Evolutionary conservation across 2,888 invertebrate species (phyloP), one percentile per base, ranked within the genome.

Genomic region (Disparrhopalites patrizii): DNA sequence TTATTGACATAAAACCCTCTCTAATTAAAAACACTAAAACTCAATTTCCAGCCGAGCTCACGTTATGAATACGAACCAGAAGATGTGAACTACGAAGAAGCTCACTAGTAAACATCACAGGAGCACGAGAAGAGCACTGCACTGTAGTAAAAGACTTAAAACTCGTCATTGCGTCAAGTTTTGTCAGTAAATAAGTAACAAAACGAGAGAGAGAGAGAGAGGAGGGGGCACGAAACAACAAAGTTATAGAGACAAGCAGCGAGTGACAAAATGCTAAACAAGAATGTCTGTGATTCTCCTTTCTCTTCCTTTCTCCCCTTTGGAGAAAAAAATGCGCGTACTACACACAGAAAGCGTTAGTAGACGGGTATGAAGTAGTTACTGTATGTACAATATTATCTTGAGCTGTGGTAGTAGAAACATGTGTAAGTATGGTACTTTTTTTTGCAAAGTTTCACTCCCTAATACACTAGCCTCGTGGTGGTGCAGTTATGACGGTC

Each of bases 401-500:
- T n/a, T n/a, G n/a, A n/a, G n/a, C 56, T 15, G 20, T 56, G 28
- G 27, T 5, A 54, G 10, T 15, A 25, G 27, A 10, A 51, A n/a
- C 30, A 54, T n/a, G 31, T 31, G 30, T 54, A 18, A 27, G 52
- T 40, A n/a, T 25, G 52, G 52, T 27, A n/a, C n/a, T 27, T 52
- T n/a, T 51, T 27, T 51, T 27, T 51, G 27, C 18, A 51, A 27
- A 33, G 47, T 47, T 50, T 43, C 40, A 25, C 50, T 61, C 20
- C 20, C 20, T 36, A 36, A 36, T 15, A 43, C 43, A 43, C 43
- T 18, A 31, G 38, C 56, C 56, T 56, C 56, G 60, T 61, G 50
- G 60, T 60, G 60, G 47, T 47, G 58, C 47, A 47, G 47, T 50
- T 57, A 57, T 57, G 57, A 57, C 57, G 57, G 57, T 56, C 33